Percentiles rank a stretch among this genome's conserved stretches.
Evolutionary conservation across 2,113 vertebrate species (phyloP).

Genomic region (Madoqua kirkii): DNA sequence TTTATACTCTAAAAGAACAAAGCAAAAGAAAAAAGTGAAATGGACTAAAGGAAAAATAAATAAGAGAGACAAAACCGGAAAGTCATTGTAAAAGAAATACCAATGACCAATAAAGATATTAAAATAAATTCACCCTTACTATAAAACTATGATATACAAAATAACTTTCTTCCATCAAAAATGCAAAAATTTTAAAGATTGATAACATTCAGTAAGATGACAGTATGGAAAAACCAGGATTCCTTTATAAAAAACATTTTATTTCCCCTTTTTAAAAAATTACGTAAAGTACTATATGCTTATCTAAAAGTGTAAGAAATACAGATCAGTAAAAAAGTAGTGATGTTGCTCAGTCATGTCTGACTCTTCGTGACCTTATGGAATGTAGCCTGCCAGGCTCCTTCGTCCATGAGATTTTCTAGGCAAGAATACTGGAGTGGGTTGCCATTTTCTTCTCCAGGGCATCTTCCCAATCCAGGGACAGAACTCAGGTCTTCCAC

Average conservation of each 20-base stretch:
- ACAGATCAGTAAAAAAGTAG: neutral
- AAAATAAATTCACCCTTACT: neutral
- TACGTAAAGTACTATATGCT: neutral
- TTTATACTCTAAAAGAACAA: neutral
- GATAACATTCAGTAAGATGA: neutral
- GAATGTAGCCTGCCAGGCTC: neutral
- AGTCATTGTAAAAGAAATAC: neutral
- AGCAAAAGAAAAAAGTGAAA: neutral
- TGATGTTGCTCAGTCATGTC: neutral
- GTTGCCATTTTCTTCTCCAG: neutral
- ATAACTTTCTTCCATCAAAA: neutral
- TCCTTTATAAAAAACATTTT: neutral
- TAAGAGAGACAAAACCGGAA: neutral
- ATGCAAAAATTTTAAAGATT: neutral
- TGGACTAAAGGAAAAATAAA: neutral
- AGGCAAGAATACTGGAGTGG: neutral
- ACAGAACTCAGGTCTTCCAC: too few relatives aligned
- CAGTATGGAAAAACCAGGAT: neutral
- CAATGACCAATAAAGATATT: neutral
- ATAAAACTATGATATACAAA: neutral
- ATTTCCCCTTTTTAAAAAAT: neutral
- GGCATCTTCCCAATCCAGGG: too few relatives aligned
- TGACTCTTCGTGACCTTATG: neutral
- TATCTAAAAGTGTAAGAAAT: neutral
- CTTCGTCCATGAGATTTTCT: neutral